Evolutionary conservation across 2,888 invertebrate species (phyloP).

Genomic region (Thumatha senex): DNA sequence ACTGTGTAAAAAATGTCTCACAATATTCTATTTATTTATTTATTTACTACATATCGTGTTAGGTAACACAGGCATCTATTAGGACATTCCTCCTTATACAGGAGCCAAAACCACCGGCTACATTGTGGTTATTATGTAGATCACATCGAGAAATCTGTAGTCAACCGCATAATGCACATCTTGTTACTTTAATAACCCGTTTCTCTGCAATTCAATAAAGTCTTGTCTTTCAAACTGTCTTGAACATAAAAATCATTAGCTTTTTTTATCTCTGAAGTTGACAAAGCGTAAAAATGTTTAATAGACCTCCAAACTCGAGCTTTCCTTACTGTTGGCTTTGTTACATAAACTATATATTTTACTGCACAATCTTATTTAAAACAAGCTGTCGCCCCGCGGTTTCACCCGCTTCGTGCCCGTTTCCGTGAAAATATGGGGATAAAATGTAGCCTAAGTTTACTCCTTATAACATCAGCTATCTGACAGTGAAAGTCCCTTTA

Average conservation of each 20-base stretch:
- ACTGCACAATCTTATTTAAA: slow-evolving; percentile 42
- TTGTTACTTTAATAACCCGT: background rate
- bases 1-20: too few species aligned
- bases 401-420: too few species aligned
- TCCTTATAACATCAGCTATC: too few species aligned
- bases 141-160: background rate
- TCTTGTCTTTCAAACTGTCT: background rate
- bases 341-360: slow-evolving; percentile 46
- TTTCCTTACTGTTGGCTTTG: too few species aligned
- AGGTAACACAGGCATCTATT: background rate
- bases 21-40: too few species aligned
- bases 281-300: slow-evolving; percentile 51
- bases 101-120: background rate
- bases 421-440: too few species aligned
- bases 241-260: background rate
- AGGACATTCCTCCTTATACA: background rate
- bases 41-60: background rate
- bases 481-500: too few species aligned
- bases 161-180: background rate
- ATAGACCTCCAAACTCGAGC: slow-evolving; percentile 50
- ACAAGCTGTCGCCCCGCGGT: too few species aligned
- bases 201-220: background rate
- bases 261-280: background rate
- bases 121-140: background rate
- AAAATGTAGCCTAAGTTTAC: too few species aligned